A percentile compares a stretch with the other conserved stretches of the same genome.
phyloP scores from a whole-genome alignment of 2,797 vertebrate genomes.

The Tamandua tetradactyla region DNA sequence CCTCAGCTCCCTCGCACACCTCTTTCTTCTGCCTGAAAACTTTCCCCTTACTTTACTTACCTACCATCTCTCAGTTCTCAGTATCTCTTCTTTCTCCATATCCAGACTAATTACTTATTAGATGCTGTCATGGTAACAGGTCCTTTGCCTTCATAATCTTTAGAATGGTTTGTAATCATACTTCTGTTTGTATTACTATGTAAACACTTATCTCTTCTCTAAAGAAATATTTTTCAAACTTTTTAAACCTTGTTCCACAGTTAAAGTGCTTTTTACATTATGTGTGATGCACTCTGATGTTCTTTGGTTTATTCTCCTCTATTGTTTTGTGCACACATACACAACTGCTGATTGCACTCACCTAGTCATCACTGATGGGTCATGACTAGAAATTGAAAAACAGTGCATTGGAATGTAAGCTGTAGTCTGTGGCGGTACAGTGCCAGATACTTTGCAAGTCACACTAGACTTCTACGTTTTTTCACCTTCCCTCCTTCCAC shows the following conservation, averaged over 20 bases:
- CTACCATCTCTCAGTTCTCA: not conserved
- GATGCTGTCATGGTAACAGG: not conserved
- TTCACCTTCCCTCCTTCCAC: not conserved
- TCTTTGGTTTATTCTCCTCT: not conserved
- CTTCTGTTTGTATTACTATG: not conserved
- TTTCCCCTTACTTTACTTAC: not conserved
- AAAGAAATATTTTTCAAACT: not conserved
- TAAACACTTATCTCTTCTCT: not conserved
- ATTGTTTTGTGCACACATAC: not conserved
- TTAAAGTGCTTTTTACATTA: not conserved
- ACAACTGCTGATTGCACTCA: not conserved
- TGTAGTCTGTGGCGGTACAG: not conserved
- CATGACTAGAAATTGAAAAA: not conserved
- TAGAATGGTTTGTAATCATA: not conserved
- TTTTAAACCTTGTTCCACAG: not conserved
- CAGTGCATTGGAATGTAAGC: not conserved
- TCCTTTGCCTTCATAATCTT: conserved; percentile 8
- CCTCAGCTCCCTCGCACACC: not conserved
- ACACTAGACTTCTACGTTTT: not conserved
- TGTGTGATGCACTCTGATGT: not conserved
- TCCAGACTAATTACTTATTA: not conserved
- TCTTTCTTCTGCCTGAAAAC: not conserved
- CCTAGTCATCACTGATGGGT: not conserved
- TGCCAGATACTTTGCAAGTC: not conserved
- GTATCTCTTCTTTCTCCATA: not conserved